These are phyloP conservation scores for Lochmaea capreae DNA, from an alignment of 2,888 invertebrate species.

Conservation along the genomic window DNA sequence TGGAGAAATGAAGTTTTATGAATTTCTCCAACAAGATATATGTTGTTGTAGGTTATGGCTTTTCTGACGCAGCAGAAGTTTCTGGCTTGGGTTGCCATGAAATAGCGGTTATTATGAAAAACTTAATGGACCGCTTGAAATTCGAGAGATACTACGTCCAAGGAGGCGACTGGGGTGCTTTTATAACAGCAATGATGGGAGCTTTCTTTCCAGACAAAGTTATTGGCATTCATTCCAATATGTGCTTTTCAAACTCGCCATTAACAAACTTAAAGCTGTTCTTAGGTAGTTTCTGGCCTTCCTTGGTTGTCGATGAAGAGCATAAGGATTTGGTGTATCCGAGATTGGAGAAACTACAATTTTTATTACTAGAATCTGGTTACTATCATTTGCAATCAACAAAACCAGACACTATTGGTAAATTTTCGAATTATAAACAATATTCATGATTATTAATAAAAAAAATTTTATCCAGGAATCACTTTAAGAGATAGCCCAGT, in stretches of 20 bases:
- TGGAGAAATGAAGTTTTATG: too few relatives aligned
- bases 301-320: slow-evolving; percentile 67
- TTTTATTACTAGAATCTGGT: slow-evolving; percentile 68
- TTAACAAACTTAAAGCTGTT: slow-evolving; percentile 42
- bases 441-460: not conserved
- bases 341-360: slow-evolving; percentile 62
- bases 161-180: slow-evolving; percentile 87
- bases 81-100: slow-evolving; percentile 72
- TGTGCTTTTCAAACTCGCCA: slow-evolving; percentile 52
- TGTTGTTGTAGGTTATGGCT: slow-evolving; percentile 55
- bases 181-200: slow-evolving; percentile 73
- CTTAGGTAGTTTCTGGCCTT: slow-evolving; percentile 42
- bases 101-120: slow-evolving; percentile 72
- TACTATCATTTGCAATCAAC: slow-evolving; percentile 85
- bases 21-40: too few relatives aligned
- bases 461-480: slow-evolving; percentile 67
- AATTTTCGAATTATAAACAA: slow-evolving; percentile 45
- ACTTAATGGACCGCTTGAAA: slow-evolving; percentile 78
- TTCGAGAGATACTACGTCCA: slow-evolving; percentile 77
- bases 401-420: slow-evolving; percentile 89
- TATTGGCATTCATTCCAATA: slow-evolving; percentile 72
- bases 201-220: slow-evolving; percentile 73
- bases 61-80: slow-evolving; percentile 68
- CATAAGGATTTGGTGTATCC: slow-evolving; percentile 69
- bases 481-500: slow-evolving; percentile 82